Conservation (phyloP, 2,888 invertebrate genomes). For the Scelioninae gen. 2 region DNA sequence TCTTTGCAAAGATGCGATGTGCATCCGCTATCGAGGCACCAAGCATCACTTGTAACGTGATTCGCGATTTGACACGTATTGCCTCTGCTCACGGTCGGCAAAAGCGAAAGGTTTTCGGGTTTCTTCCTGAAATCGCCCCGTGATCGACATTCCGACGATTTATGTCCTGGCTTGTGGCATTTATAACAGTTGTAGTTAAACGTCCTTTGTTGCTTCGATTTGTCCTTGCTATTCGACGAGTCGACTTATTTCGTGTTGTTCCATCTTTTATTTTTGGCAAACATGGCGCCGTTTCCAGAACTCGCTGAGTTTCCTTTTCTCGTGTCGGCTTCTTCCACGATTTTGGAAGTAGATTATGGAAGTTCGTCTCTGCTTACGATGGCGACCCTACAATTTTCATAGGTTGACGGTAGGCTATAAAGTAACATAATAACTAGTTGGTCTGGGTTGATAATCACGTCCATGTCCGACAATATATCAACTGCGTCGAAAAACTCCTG, state of each 20-base stretch:
- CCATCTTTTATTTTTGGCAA: not conserved
- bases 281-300: not conserved
- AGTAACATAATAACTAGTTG: no score
- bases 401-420: no score
- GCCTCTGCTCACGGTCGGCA: not conserved
- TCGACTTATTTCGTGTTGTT: no score
- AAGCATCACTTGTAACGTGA: not conserved
- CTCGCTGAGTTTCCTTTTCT: not conserved
- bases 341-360: not conserved
- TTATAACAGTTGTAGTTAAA: not conserved
- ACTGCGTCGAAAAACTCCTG: no score
- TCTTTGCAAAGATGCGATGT: slow-evolving; percentile 4
- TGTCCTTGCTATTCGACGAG: no score
- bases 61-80: not conserved
- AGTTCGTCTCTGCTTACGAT: not conserved
- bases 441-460: no score
- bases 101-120: not conserved
- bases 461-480: no score
- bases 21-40: slow-evolving; percentile 18
- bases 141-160: not conserved
- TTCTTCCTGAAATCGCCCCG: not conserved
- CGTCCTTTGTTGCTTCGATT: not conserved
- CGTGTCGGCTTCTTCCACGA: not conserved
- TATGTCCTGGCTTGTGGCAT: not conserved
- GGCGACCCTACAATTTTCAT: no score